Evolutionary conservation across 2,797 vertebrate genomes (phyloP).

Genomic region (Smutsia temminckii): DNA sequence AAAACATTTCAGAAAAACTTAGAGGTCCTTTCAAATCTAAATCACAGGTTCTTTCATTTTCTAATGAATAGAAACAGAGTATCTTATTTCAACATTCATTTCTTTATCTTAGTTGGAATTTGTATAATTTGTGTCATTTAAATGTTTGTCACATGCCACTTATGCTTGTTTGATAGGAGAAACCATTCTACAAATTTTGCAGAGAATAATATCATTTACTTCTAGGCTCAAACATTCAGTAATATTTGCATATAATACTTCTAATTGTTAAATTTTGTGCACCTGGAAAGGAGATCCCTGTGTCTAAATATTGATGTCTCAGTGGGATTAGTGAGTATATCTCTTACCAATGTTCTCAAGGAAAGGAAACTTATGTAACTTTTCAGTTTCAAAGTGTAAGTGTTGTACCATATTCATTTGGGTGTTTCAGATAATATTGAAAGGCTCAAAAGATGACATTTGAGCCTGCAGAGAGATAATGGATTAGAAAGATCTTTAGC

Average conservation of each 20-base stretch:
- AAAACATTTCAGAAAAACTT: not conserved
- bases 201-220: not conserved
- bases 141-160: not conserved
- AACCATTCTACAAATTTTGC: not conserved
- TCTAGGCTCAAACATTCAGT: not conserved
- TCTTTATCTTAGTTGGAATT: not conserved
- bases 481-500: not conserved
- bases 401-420: not conserved
- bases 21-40: not conserved
- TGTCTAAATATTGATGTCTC: not conserved
- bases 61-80: not conserved
- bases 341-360: not conserved
- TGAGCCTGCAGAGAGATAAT: not conserved
- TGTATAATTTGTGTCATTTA: not conserved
- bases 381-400: not conserved
- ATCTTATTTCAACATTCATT: not conserved
- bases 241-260: not conserved
- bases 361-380: not conserved
- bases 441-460: not conserved
- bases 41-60: not conserved
- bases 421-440: slow-evolving; percentile 1
- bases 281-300: not conserved
- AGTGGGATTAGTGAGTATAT: not conserved
- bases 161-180: not conserved
- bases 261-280: not conserved